Conservation (phyloP, 2,797 vertebrate genomes). For the Hylomyscus alleni region DNA sequence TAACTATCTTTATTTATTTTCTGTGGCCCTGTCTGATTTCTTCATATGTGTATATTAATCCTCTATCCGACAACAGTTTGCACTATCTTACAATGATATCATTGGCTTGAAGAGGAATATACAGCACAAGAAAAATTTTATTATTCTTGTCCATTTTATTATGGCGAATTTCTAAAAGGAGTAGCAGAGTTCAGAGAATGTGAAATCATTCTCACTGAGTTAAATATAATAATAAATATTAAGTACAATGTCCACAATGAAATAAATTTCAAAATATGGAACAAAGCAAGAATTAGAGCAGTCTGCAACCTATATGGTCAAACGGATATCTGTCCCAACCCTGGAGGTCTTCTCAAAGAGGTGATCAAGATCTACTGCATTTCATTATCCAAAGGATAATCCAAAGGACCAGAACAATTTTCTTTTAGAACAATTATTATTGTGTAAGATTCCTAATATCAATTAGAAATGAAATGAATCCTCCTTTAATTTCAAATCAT, state of each 20-base stretch:
- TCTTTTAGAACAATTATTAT: not conserved
- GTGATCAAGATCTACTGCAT: not conserved
- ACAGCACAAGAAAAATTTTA: not conserved
- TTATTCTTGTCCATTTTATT: not conserved
- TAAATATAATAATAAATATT: not conserved
- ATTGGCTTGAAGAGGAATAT: not conserved
- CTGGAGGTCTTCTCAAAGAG: not conserved
- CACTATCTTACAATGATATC: not conserved
- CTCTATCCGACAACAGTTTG: not conserved
- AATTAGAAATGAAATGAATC: not conserved
- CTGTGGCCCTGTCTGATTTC: not conserved
- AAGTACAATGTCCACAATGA: not conserved
- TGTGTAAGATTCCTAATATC: not conserved
- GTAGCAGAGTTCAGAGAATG: not conserved
- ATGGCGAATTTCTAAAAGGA: not conserved
- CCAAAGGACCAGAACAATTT: not conserved
- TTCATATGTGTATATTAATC: not conserved
- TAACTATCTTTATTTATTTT: not conserved
- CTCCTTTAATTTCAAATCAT: not conserved
- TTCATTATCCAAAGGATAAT: not conserved
- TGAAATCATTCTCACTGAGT: not conserved
- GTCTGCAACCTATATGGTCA: not conserved
- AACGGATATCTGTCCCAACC: no score
- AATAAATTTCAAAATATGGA: not conserved
- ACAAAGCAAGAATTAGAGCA: not conserved